Evolutionary conservation across 2,113 vertebrate species (phyloP), one percentile per base, ranked within the genome.

Genomic region (Rhabdornis inornatus): DNA sequence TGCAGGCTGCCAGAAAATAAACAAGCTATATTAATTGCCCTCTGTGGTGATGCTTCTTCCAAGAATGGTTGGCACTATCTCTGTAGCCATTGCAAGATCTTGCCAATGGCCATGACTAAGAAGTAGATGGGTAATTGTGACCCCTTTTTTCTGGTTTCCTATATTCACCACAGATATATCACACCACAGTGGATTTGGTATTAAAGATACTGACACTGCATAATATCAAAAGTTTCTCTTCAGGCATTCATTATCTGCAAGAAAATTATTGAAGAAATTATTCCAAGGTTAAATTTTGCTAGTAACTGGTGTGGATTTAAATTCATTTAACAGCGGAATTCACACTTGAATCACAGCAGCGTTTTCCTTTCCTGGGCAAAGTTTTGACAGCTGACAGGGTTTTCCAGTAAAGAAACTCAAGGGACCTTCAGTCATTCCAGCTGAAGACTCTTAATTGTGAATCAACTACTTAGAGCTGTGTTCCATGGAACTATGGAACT

Each of bases 11-110:
- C 90, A 92, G 89, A 72, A 92, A 95, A 88, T 66, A 64, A 94
- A 72, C 68, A 91, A 88, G 70, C 53, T 44, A 37, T 66, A 90
- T 91, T 96, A 94, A 96, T 91, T 96, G 79, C 86, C 81, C 91
- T 95, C 91, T 95, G 49, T 83, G 71, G 22, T 69, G 28, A 22
- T 64, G 50, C 44, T 87, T 88, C 90, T 83, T 97, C 91, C 95
- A 94, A 89, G 69, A 94, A 82, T 44, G 75, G 68, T 74, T 92
- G 84, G 56, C 77, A 80, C 21, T 70, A 17, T 76, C 4, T 1
- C 35, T 61, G 30, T 40, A 89, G 86, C 60, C 53, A 37, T 66
- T 86, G 35, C 55, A 76, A 84, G 49, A 61, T 82, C 44, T 81
- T 15, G 5, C 45, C 91, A 90, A 47, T 10, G 52, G 44, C 63